phyloP scores from a whole-genome alignment of 2,113 vertebrate species.

The Xiphias gladius region DNA sequence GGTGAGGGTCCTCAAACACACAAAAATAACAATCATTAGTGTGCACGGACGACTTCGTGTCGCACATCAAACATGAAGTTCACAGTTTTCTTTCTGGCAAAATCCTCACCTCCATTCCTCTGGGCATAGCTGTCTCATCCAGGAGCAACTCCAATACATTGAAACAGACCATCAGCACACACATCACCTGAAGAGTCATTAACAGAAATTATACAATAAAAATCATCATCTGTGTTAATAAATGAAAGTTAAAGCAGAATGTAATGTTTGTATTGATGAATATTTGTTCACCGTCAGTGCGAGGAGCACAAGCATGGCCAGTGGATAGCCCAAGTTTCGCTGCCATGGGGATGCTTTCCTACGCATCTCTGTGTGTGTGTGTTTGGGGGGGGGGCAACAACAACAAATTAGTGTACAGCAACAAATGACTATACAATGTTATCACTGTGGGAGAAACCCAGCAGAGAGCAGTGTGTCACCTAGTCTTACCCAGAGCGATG shows the following conservation, averaged over 20 bases:
- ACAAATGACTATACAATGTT: neutral
- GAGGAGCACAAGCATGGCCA: conserved; percentile 94
- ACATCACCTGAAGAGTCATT: conserved; percentile 87
- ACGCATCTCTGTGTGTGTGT: conserved; percentile 86
- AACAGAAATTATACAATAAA: neutral
- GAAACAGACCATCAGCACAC: conserved; percentile 94
- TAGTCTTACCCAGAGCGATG: conserved; percentile 87
- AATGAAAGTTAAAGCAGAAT: neutral
- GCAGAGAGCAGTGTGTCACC: conserved; percentile 1
- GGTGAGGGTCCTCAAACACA: conserved; percentile 85
- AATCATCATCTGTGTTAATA: neutral
- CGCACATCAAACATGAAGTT: neutral
- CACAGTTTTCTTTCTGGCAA: neutral
- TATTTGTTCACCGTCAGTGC: conserved; percentile 87
- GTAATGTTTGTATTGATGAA: neutral
- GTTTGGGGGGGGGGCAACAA: neutral
- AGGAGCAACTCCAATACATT: conserved; percentile 95
- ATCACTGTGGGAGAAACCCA: neutral
- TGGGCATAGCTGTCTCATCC: conserved; percentile 94
- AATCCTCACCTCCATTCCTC: conserved; percentile 91
- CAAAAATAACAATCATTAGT: neutral
- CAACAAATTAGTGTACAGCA: neutral
- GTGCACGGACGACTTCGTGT: rapidly evolving
- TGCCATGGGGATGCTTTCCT: conserved; percentile 94
- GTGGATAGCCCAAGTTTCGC: conserved; percentile 94